phyloP scores from a whole-genome alignment of 2,888 invertebrate species.

The Conchocele bisecta region DNA sequence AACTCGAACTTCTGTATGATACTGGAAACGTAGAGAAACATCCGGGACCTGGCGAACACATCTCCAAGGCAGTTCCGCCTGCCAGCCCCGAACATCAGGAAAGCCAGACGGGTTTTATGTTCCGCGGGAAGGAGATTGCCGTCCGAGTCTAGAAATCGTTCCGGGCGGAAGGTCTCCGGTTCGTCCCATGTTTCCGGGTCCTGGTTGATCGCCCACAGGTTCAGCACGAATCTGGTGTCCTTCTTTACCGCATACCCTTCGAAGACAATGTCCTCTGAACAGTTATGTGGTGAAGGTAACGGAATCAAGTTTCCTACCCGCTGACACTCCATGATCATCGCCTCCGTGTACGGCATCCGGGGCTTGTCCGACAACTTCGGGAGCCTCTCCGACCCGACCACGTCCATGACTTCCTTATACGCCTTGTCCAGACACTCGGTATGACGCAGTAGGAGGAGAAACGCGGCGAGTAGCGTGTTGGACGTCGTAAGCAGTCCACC shows the following conservation, averaged over 20 bases:
- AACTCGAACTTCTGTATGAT: too few species aligned
- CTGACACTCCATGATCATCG: neutral
- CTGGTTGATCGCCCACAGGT: too few species aligned
- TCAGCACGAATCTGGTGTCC: too few species aligned
- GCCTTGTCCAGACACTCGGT: neutral
- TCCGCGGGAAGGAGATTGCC: too few species aligned
- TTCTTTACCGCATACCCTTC: neutral
- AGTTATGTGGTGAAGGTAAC: neutral
- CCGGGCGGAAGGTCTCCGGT: too few species aligned
- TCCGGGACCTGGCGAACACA: too few species aligned
- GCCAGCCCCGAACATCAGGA: too few species aligned
- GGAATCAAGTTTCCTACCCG: neutral
- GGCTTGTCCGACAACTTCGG: neutral
- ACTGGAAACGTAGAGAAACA: too few species aligned
- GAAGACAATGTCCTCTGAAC: neutral
- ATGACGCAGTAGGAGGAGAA: neutral
- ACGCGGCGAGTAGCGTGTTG: neutral
- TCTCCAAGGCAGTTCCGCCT: too few species aligned
- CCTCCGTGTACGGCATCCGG: neutral
- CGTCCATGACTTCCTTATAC: neutral
- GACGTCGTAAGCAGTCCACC: neutral
- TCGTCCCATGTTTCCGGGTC: too few species aligned
- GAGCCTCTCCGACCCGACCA: neutral
- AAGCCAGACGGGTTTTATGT: too few species aligned
- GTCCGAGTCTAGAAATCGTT: too few species aligned